A percentile compares a stretch with the other conserved stretches of the same genome.
Evolutionary conservation across 1,140 invertebrate genomes (phyloP).

Genomic region (Drusus annulatus): DNA sequence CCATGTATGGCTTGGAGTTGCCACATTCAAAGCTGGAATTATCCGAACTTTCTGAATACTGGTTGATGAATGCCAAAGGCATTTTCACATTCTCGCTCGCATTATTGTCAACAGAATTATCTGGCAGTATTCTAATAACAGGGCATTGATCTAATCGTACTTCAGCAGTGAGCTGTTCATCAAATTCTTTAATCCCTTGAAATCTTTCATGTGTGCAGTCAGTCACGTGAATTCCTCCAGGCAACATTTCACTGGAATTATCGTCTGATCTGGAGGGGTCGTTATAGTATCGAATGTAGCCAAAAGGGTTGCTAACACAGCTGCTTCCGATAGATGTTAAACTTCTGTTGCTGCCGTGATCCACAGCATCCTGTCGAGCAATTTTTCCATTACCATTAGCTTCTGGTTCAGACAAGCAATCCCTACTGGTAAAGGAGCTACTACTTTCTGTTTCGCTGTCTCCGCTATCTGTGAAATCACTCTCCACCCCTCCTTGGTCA

Average conservation of each 20-base stretch:
- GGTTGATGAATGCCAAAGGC: constrained; percentile 60
- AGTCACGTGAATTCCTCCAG: constrained; percentile 49
- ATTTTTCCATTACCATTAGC: constrained; percentile 62
- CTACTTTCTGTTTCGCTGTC: constrained; percentile 64
- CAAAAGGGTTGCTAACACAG: constrained; percentile 74
- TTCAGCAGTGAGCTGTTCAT: constrained; percentile 53
- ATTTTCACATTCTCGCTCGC: constrained; percentile 46
- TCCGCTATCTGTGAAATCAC: constrained; percentile 65
- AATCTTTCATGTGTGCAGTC: constrained; percentile 69
- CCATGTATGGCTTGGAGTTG: constrained; percentile 70
- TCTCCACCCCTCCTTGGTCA: constrained; percentile 70
- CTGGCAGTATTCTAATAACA: constrained; percentile 58
- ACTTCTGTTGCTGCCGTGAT: constrained; percentile 64
- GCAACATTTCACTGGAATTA: constrained; percentile 21
- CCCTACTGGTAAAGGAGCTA: constrained; percentile 33
- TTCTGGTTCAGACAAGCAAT: constrained; percentile 51
- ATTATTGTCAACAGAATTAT: constrained; percentile 40
- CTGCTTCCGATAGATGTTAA: constrained; percentile 67
- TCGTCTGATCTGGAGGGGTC: constrained; percentile 60
- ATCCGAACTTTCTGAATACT: constrained; percentile 74
- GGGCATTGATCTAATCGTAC: constrained; percentile 55
- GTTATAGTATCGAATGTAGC: constrained; percentile 77
- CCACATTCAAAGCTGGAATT: constrained; percentile 73
- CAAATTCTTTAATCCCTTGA: constrained; percentile 51
- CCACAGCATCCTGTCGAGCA: constrained; percentile 74